phyloP scores from a whole-genome alignment of 2,888 invertebrate species.

The Panorpa germanica region DNA sequence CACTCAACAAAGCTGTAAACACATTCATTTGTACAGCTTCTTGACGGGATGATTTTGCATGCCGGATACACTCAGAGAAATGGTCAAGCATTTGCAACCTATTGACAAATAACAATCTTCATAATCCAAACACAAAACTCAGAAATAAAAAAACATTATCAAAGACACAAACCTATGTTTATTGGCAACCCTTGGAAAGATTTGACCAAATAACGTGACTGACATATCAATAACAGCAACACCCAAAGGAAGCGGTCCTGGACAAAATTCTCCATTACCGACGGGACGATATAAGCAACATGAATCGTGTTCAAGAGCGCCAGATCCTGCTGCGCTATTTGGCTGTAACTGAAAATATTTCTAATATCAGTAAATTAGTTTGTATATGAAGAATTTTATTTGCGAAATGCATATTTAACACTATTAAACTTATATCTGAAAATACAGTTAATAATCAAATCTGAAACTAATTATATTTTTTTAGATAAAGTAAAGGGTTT shows the following conservation, averaged over 20 bases:
- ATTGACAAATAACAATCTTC: conserved; percentile 10
- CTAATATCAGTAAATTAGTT: no score
- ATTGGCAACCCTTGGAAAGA: conserved; percentile 85
- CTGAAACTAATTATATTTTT: no score
- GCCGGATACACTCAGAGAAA: conserved; percentile 85
- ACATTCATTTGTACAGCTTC: conserved; percentile 95
- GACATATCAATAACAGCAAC: conserved; percentile 94
- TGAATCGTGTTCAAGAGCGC: conserved; percentile 91
- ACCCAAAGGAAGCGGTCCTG: conserved; percentile 77
- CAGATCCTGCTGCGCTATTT: conserved; percentile 87
- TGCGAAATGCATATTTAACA: no score
- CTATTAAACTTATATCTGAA: no score
- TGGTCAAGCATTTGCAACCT: conserved; percentile 90
- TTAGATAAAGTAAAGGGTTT: no score
- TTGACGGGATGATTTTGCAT: conserved; percentile 81
- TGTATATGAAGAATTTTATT: no score
- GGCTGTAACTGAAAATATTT: conserved; percentile 63
- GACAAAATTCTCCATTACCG: conserved; percentile 26
- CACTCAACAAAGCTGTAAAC: conserved; percentile 80
- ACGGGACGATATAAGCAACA: conserved; percentile 71
- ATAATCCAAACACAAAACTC: not conserved
- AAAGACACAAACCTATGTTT: conserved; percentile 52
- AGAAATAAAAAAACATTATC: not conserved
- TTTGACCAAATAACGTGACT: conserved; percentile 77
- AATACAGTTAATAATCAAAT: no score